Evolutionary conservation across 2,113 vertebrate species (phyloP), one percentile per base, ranked within the genome.

Genomic region (Pollachius pollachius): DNA sequence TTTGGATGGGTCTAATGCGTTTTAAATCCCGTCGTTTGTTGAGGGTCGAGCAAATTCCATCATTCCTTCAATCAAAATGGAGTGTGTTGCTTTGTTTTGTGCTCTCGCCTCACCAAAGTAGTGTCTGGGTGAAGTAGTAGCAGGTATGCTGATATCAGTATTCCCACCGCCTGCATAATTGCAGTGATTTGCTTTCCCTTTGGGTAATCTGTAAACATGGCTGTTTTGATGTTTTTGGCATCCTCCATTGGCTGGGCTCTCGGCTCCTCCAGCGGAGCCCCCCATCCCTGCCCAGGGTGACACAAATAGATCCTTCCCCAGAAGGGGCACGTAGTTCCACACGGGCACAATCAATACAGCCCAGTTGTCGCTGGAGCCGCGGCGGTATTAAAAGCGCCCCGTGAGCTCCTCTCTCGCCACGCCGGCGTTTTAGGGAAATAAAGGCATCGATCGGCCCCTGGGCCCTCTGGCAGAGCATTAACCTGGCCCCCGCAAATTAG

Each of bases 151-250:
- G 85, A 86, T 89, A 89, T 89, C 84, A 85, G 87, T 87, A 87
- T 85, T 89, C 89, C 89, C 85, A 83, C 84, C 80, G 86, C 83
- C 85, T 88, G 86, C 87, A 89, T 92, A 91, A 92, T 92, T 90
- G 86, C 87, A 84, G 87, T 91, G 89, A 91, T 92, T 87, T 92
- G 86, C 86, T 89, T 90, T 88, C 83, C 83, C 81, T 89, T 91
- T 88, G 89, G 88, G 89, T 90, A 89, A 91, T 91, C 90, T 91
- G 90, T 88, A 90, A 92, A 90, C 88, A 89, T 91, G 87, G 86
- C 89, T 91, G 84, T 92, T 91, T 87, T 88, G 89, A 90, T 88
- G 90, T 89, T 91, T 92, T 89, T 89, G 88, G 87, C 89, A 91
- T 87, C 85, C 89, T 87, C 84, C 84, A 88, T 90, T 89, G 84